Percentiles rank a stretch among this genome's conserved stretches.
Evolutionary conservation across 2,888 invertebrate genomes (phyloP).

Genomic region (Aleiodes testaceus): DNA sequence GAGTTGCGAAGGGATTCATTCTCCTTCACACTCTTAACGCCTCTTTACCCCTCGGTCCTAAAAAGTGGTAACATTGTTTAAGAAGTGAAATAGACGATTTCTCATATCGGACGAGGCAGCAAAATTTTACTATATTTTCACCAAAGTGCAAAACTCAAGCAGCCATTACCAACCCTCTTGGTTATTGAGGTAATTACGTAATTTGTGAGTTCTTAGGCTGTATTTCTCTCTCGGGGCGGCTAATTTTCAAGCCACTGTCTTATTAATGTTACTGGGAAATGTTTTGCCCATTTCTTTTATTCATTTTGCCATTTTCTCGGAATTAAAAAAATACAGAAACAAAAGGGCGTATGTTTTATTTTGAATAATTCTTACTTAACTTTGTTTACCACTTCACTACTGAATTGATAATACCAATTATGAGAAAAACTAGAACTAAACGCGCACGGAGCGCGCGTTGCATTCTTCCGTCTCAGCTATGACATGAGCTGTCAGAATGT

Average conservation of each 20-base stretch:
- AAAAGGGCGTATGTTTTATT: too few relatives aligned
- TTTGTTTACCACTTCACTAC: too few relatives aligned
- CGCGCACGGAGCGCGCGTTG: too few relatives aligned
- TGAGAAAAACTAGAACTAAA: too few relatives aligned
- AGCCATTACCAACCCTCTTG: slow-evolving; percentile 37
- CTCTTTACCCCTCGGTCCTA: not conserved
- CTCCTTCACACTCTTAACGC: slow-evolving; percentile 40
- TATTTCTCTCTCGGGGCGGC: slow-evolving; percentile 24
- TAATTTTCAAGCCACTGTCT: slow-evolving; percentile 40
- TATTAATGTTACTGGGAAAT: not conserved
- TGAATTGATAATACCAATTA: too few relatives aligned
- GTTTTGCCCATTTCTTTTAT: not conserved
- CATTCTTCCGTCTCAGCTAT: too few relatives aligned
- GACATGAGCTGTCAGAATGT: too few relatives aligned
- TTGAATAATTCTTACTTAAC: too few relatives aligned
- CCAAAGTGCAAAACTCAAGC: slow-evolving; percentile 1
- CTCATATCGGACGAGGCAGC: slow-evolving; percentile 39
- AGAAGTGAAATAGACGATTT: slow-evolving; percentile 28
- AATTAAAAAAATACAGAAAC: too few relatives aligned
- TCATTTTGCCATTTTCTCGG: too few relatives aligned
- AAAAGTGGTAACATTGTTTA: too few relatives aligned
- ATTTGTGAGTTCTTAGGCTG: slow-evolving; percentile 37
- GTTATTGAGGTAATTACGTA: slow-evolving; percentile 45
- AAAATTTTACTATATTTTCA: slow-evolving; percentile 19
- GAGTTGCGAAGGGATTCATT: slow-evolving; percentile 40